Evolutionary conservation across 2,113 vertebrate genomes (phyloP).

Genomic region (Lates calcarifer): DNA sequence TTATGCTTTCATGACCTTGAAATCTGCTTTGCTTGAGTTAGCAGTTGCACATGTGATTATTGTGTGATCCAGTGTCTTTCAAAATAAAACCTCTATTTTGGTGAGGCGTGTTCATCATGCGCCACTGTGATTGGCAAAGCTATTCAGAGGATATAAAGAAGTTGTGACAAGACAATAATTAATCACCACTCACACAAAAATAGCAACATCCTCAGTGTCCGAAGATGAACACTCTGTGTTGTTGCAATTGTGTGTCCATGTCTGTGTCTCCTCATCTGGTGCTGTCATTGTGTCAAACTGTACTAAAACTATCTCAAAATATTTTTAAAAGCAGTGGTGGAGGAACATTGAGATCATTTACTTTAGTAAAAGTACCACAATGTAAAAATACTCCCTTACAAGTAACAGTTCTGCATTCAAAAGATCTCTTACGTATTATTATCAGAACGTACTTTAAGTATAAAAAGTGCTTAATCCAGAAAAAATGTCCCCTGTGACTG

Average conservation of each 20-base stretch:
- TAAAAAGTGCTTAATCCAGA: background rate
- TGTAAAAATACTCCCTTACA: background rate
- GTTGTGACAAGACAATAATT: conserved; percentile 12
- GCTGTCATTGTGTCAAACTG: conserved; percentile 5
- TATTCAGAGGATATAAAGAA: conserved; percentile 9
- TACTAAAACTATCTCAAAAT: background rate
- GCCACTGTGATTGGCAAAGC: conserved; percentile 11
- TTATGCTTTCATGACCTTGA: conserved; percentile 7
- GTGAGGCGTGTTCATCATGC: background rate
- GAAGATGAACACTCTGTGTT: background rate
- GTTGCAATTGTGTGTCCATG: background rate
- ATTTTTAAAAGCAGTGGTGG: background rate
- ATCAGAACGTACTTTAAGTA: background rate
- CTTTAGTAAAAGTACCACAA: background rate
- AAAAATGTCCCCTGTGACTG: background rate
- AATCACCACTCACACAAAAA: conserved; percentile 19
- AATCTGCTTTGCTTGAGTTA: background rate
- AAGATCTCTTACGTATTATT: background rate
- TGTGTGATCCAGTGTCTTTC: background rate
- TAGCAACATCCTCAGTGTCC: background rate
- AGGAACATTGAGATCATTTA: background rate
- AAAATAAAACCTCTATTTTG: conserved; percentile 17
- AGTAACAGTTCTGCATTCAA: background rate
- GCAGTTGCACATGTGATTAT: background rate
- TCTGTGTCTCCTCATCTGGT: background rate